Percentiles rank a stretch among this genome's conserved stretches.
Conservation (phyloP, 2,888 invertebrate genomes). For the Ochropacha duplaris region DNA sequence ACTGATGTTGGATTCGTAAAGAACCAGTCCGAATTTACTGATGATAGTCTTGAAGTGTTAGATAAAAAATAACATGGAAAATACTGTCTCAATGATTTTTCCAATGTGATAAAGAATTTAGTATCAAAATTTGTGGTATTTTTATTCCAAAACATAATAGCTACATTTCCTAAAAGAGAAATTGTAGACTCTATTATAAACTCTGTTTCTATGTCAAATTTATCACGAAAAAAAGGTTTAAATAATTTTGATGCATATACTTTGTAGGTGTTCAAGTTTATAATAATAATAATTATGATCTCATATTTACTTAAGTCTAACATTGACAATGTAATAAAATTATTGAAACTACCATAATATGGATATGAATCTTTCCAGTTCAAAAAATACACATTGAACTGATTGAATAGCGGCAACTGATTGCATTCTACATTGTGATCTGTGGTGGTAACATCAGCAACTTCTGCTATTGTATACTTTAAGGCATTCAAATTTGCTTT, state of each 20-base stretch:
- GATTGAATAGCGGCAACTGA: conserved; percentile 28
- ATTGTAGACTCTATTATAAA: conserved; percentile 24
- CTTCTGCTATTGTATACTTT: conserved; percentile 46
- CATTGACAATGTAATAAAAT: conserved; percentile 31
- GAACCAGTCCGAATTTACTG: conserved; percentile 45
- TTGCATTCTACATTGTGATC: conserved; percentile 18
- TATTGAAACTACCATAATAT: conserved; percentile 25
- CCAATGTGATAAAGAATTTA: conserved; percentile 51
- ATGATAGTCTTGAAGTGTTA: conserved; percentile 17
- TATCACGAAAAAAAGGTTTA: conserved; percentile 44
- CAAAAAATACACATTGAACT: conserved; percentile 41
- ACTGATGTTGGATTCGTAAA: conserved; percentile 29
- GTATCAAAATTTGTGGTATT: conserved; percentile 49
- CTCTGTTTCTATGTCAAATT: conserved; percentile 37
- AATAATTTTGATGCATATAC: conserved; percentile 48
- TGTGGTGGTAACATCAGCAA: conserved; percentile 19
- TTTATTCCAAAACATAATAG: conserved; percentile 58
- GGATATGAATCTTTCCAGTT: conserved; percentile 29
- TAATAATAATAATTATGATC: conserved; percentile 41
- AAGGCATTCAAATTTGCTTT: conserved; percentile 45
- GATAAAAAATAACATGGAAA: conserved; percentile 41
- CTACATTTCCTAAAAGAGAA: conserved; percentile 40
- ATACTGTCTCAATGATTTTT: conserved; percentile 39
- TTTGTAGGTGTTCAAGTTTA: conserved; percentile 21
- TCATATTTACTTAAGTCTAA: conserved; percentile 42